Conservation (phyloP, 2,113 vertebrate genomes). For the Ceyx margarethae region DNA sequence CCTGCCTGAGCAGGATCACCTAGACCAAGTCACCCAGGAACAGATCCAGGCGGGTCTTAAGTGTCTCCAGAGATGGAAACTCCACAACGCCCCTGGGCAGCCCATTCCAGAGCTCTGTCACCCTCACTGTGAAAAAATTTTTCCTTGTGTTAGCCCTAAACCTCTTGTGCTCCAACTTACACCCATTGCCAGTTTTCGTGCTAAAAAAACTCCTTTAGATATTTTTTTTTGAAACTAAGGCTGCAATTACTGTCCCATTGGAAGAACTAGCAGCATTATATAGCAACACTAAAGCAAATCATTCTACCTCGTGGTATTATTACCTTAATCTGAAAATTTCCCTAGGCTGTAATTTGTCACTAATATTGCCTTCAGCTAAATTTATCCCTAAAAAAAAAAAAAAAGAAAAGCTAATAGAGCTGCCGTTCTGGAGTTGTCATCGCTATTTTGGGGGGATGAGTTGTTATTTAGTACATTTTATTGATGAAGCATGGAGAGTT, state of each 20-base stretch:
- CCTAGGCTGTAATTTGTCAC: constrained; percentile 54
- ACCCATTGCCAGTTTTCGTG: neutral
- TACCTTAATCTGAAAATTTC: constrained; percentile 69
- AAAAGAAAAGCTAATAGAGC: constrained; percentile 45
- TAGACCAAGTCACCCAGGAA: no score
- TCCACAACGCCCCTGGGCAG: no score
- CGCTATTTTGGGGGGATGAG: constrained; percentile 16
- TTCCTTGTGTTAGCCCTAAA: no score
- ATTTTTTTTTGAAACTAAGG: constrained; percentile 52
- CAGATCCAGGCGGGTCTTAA: no score
- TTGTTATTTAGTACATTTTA: constrained; percentile 57
- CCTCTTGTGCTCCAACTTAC: no score
- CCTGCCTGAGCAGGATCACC: no score
- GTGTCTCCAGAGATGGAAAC: no score
- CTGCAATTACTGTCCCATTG: constrained; percentile 60
- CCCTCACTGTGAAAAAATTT: no score
- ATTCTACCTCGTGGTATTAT: constrained; percentile 49
- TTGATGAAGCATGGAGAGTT: constrained; percentile 55
- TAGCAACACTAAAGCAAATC: constrained; percentile 52
- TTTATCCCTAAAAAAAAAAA: neutral
- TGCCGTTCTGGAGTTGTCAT: constrained; percentile 42
- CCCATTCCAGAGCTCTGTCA: no score
- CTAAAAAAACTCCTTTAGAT: constrained; percentile 56
- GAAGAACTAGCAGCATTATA: constrained; percentile 39
- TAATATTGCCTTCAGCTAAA: constrained; percentile 59